Conservation (phyloP, 2,797 vertebrate species). For the Pteronotus mesoamericanus region DNA sequence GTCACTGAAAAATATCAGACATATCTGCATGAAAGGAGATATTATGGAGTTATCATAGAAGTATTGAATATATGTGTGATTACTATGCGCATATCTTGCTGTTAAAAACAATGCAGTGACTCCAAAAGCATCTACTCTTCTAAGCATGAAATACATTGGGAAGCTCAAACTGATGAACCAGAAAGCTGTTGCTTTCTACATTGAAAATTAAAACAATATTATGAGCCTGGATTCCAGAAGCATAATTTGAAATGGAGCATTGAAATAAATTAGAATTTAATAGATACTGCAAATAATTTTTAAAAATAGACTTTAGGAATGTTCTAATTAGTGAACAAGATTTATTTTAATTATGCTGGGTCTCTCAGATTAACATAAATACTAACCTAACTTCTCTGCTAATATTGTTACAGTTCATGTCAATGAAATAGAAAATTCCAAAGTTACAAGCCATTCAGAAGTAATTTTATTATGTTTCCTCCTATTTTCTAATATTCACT, state of each 20-base stretch:
- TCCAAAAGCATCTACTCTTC: neutral
- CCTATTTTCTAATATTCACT: neutral
- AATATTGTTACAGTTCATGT: neutral
- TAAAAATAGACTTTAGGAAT: neutral
- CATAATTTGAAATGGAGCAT: slow-evolving; percentile 6
- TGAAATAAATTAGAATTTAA: slow-evolving; percentile 18
- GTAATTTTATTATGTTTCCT: neutral
- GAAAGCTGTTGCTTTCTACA: neutral
- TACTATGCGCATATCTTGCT: neutral
- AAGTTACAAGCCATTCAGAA: neutral
- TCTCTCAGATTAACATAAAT: neutral
- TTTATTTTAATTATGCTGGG: neutral
- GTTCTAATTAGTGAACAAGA: neutral
- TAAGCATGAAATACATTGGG: neutral
- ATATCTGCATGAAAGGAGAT: neutral
- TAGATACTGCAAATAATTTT: neutral
- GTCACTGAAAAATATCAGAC: neutral
- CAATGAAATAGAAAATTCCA: neutral
- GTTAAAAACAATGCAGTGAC: neutral
- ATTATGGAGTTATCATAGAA: neutral
- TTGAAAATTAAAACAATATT: neutral
- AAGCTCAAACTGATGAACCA: neutral
- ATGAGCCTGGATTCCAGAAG: neutral
- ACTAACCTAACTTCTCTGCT: neutral
- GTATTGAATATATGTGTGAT: neutral